Base-by-base conservation (phyloP, 2,113 vertebrate genomes). In the Bothrops jararaca region DNA sequence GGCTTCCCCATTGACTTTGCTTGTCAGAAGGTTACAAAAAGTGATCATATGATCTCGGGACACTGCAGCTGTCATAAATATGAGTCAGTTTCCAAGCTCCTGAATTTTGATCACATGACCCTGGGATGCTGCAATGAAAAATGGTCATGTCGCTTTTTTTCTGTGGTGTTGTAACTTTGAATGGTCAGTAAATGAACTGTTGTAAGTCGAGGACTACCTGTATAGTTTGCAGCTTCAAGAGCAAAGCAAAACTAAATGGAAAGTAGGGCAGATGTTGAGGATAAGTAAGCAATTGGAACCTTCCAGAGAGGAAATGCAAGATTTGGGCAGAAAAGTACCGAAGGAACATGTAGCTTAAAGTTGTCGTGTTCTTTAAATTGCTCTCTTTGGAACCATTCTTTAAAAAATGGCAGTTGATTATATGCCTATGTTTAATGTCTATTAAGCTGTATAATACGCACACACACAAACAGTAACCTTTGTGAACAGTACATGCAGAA, bases 401-500 rank as follows among this genome's bases (percentile, higher is more conserved):
- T 86, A 42, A 80, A 80, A 80, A 42, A 23, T 80, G 74, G 74
- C 34, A 80, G 74, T 34, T 42, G 18, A 80, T 80, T 80, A 80
- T 34, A 39, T 80, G n/a, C 69, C 23, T 86, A 11, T 86, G 34
- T 86, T 86, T 48, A 86, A 86, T 42, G 39, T 48, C 42, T 86
- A 10, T 48, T 48, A 26, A 86, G 85, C 45, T 86, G 39, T 50
- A 26, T 86, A 50, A 86, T 50, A 86, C 52, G 45, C 42, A 48
- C 45, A 50, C 5, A 50, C 45, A 24, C 26, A 26, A 26, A 50
- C 23, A 50, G 23, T 86, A 86, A 86, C 20, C 45, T 48, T 86
- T 86, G 85, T 86, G 42, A 48, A 24, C 48, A 74, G 8, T 50
- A 90, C 11, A 90, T 39, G 48, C 34, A 89, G 90, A 95, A 90